Evolutionary conservation across 1,140 invertebrate genomes (phyloP), one percentile per base, ranked within the genome.

Genomic region (Melitaea cinxia): DNA sequence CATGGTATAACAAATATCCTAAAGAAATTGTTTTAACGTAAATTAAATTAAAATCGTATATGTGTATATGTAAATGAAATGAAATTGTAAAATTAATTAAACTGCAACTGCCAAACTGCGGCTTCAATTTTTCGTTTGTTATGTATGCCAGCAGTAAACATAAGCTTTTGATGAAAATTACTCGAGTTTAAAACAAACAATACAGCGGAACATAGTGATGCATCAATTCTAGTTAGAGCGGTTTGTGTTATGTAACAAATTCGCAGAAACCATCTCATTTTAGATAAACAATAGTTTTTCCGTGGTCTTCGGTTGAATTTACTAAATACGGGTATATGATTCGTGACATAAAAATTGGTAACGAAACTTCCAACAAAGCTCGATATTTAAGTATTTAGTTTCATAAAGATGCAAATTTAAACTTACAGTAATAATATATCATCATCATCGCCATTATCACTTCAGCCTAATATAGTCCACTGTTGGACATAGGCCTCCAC

Each of bases 161-260:
- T 37, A n/a, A 37, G n/a, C 2, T 14, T 15, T n/a, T 37, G n/a
- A 3, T 15, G 37, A 42, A 42, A 42, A 42, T 42, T 19, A 17
- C 37, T 42, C 9, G 14, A 42, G 15, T 19, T 42, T 17, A 17
- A 33, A 42, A 39, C 47, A 53, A 68, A 63, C 63, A 63, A 67
- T 47, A 63, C 47, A 63, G 42, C 47, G n/a, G 37, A 56, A 56
- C 54, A 56, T 42, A 39, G 35, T 21, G 23, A 42, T 23, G 30
- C 23, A 61, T 39, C 47, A 52, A 49, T 61, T 61, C 49, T 19
- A 61, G 33, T 26, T 33, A 37, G 39, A 14, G 49, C 30, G 37
- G 30, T 53, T n/a, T 52, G 50, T 54, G 50, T 50, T 24, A 37
- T 62, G 21, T 28, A 62, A 62, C 58, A 37, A n/a, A 42, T 21